Evolutionary conservation across 2,113 vertebrate species (phyloP), one percentile per base, ranked within the genome.

Genomic region (Suncus etruscus): DNA sequence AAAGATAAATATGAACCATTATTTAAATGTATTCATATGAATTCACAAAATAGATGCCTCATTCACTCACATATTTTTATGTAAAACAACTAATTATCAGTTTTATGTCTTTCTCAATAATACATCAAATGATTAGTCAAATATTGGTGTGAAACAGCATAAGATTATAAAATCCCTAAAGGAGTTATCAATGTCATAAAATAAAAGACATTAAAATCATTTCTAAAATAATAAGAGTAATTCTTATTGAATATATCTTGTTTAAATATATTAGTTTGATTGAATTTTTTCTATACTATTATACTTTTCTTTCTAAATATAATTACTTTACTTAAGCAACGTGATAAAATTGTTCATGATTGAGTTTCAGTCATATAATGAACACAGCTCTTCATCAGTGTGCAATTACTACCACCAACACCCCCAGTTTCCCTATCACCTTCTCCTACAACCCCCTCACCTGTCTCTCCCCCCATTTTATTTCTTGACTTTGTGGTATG

Each of bases 31-130:
- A 63, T 76, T 89, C 8, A 63, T 63, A 4, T 54, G 8, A 1
- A 48, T 73, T 93, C 15, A 68, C 39, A 91, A 94, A 93, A 20
- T 66, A 66, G 27, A 93, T n/a, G 73, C 27, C 6, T 89, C 78
- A 89, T 83, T 85, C 93, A 63, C 70, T 92, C n/a, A 74, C n/a
- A 61, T 0, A 1, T 84, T 93, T 92, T 84, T 72, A 48, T 77
- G 65, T 24, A 76, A 51, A 32, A 83, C 94, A 79, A 76, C 10
- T 22, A 4, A 95, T 80, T 86, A 65, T 87, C 69, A 68, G 8
- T 83, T 91, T 91, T 63, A 86, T 84, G 32, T 90, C 0, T 61
- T 68, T 32, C 82, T 89, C 31, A 81, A 95, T 47, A 89, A 50
- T 22, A 51, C 8, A 47, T 6, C 3, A 12, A 50, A 86, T 91